Conservation (phyloP, 2,797 vertebrate species). For the Acanthiza pusilla region DNA sequence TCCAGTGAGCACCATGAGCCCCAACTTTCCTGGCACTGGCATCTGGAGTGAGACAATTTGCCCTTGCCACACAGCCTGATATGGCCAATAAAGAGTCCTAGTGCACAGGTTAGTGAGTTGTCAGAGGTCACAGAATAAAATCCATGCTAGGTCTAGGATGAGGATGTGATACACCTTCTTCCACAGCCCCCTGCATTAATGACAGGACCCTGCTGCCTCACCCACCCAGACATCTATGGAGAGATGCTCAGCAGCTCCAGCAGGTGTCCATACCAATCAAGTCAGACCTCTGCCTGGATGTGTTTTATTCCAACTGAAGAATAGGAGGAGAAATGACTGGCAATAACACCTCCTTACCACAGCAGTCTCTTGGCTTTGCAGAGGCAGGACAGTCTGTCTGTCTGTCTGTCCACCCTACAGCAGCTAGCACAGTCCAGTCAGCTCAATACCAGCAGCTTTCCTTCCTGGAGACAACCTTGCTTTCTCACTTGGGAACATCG, state of each 20-base stretch:
- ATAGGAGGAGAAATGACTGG: neutral
- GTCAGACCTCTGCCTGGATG: neutral
- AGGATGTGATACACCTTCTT: neutral
- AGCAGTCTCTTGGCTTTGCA: neutral
- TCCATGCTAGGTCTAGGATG: neutral
- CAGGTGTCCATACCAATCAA: neutral
- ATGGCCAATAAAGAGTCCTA: neutral
- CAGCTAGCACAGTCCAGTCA: fast-evolving
- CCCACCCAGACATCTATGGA: too few species aligned
- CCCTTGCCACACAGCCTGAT: neutral
- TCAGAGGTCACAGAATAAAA: neutral
- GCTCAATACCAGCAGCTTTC: neutral
- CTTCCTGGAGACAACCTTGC: neutral
- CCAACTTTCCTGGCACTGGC: neutral
- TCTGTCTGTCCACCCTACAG: fast-evolving
- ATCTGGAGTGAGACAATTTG: neutral
- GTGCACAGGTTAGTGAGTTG: neutral
- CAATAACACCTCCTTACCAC: fast-evolving
- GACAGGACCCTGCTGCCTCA: neutral
- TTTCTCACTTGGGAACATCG: fast-evolving
- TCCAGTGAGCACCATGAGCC: fast-evolving
- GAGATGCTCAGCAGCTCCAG: neutral
- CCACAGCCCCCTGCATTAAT: neutral
- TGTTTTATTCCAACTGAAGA: neutral
- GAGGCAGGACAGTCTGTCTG: neutral